Evolutionary conservation across 1,140 invertebrate genomes (phyloP), one percentile per base, ranked within the genome.

Genomic region (Batillaria attramentaria): DNA sequence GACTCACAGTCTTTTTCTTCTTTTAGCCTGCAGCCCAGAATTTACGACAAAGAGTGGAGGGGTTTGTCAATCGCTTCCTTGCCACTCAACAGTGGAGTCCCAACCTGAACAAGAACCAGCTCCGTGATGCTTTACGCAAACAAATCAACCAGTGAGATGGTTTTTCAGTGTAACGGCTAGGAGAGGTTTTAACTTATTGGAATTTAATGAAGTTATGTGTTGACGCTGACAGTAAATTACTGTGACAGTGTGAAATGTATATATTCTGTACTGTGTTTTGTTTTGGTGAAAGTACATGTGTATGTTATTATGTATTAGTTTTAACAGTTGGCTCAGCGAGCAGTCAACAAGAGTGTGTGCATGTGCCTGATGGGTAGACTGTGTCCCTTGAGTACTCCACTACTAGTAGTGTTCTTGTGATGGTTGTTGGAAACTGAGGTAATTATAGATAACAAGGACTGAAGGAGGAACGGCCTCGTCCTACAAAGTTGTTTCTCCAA

Each of bases 21-120:
- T 92, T 92, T 60, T 89, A 95, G 93, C 97, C 97, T 73, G 97
- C 97, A 0, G 98, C 97, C 90, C 96, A 98, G 87, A 98, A 98
- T 92, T 91, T 99, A 18, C 92, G 95, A 39, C 96, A 97, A 88
- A 93, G 97, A 79, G 97, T 98, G 0, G 97, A 98, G 91, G 94
- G 94, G 41, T 95, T 95, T 62, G 96, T 98, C 0, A 93, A 94
- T 37, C 93, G 94, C 8, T 98, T 97, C 90, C 91, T 98, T 3
- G 93, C 93, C 3, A 93, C 94, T 54, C 95, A 97, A 90, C 93
- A 91, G 84, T 99, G 97, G 97, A 95, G 94, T 80, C 93, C 95
- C 50, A 95, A 96, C 85, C 91, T 97, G 72, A 97, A 97, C 89
- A 98, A 98, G 90, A 97, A 97, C 88, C 96, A 98, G 88, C 88